Evolutionary conservation across 53 echinoderm and acorn worm genomes (phyloP).

Genomic region (Mesocentrotus franciscanus): DNA sequence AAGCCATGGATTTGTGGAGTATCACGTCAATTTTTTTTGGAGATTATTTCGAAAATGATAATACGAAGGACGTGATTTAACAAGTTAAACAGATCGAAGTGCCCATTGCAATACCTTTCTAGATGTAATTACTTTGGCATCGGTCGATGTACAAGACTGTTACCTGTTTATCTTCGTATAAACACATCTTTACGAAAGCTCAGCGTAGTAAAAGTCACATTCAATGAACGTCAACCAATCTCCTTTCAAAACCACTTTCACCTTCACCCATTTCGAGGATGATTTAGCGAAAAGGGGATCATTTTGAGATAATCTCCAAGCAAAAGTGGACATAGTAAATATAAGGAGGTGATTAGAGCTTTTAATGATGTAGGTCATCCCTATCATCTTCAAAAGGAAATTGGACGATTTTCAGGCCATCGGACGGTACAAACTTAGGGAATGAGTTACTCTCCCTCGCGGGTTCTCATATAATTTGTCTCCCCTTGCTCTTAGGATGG

Average conservation of each 20-base stretch:
- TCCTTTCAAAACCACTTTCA: constrained; percentile 38
- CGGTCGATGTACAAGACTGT: neutral
- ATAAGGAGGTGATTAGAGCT: neutral
- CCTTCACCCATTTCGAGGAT: neutral
- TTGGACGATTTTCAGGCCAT: constrained; percentile 26
- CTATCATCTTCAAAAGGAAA: neutral
- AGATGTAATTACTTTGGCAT: neutral
- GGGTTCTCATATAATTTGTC: neutral
- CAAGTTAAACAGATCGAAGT: no score
- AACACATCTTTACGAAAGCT: neutral
- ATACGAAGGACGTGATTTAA: no score
- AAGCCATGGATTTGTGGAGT: no score
- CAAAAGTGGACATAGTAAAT: constrained; percentile 32
- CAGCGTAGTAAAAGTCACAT: constrained; percentile 20
- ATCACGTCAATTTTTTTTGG: no score
- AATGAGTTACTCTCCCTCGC: constrained; percentile 21
- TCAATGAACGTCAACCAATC: constrained; percentile 13
- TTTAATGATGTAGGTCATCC: constrained; percentile 37
- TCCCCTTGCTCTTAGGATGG: neutral
- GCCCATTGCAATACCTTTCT: no score
- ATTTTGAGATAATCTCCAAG: constrained; percentile 3
- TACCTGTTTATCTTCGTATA: neutral
- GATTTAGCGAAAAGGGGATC: constrained; percentile 24
- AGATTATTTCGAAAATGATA: no score
- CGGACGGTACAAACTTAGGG: neutral